Base-by-base conservation (phyloP, 2,888 invertebrate species). In the Nebria salina region DNA sequence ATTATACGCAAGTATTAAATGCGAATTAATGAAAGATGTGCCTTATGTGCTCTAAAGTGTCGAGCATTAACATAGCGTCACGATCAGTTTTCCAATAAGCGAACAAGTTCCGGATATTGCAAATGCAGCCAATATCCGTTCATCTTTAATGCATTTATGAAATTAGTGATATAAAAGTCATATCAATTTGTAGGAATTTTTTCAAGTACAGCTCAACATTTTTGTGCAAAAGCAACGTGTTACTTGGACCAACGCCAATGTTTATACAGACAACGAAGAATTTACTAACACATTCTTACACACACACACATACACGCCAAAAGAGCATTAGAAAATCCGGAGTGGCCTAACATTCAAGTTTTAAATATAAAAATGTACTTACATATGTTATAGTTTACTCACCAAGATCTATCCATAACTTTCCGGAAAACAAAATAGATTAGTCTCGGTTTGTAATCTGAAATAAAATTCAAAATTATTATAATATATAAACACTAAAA, bases 201-300 rank as follows among this genome's bases (percentile, higher is more conserved):
- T 54, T 54, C 54, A 54, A 54, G 54, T 54, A 54, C 54, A 54
- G 8, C 54, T 8, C 41, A 42, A 41, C 73, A 41, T 73, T 4
- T 41, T 15, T 73, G 15, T 73, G 41, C 20, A 26, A 73, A 26
- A 73, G 41, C 72, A 65, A 70, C 54, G 78, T 75, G 68, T 75
- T 68, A 20, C 6, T 77, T 82, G 82, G 82, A 25, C 34, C 20
- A 9, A n/a, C 5, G 82, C 82, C 82, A 78, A 82, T 82, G 77
- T 82, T 82, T 82, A 82, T 75, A 68, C 78, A 82, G 82, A 82
- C 82, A 66, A 70, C 72, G 75, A 72, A 77, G 82, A 78, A 82
- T 82, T 43, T 75, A 80, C 80, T 75, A 66, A 75, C 20, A 80
- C 80, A 66, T 34, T 26, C 15, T 72, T n/a, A 74, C 65, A 65